Conservation (phyloP, 2,797 vertebrate genomes). For the Pogonophryne albipinna region DNA sequence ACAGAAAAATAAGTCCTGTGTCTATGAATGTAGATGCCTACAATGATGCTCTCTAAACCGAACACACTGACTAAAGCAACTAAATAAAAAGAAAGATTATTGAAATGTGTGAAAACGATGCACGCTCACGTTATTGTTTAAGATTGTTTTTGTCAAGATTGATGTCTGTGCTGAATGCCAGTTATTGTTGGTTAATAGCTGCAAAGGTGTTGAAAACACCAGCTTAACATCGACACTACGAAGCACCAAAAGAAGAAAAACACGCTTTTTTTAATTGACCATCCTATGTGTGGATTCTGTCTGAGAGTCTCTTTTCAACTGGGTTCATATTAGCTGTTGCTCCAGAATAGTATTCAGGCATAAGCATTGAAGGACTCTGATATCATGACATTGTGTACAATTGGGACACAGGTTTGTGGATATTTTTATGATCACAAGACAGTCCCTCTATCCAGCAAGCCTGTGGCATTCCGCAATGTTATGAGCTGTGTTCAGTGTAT, state of each 20-base stretch:
- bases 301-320: neutral
- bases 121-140: neutral
- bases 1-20: neutral
- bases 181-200: neutral
- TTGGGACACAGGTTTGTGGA: neutral
- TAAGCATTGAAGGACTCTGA: neutral
- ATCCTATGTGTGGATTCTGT: neutral
- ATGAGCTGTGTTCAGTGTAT: constrained; percentile 8
- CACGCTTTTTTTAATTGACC: neutral
- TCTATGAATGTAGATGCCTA: neutral
- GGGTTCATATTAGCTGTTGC: neutral
- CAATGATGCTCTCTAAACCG: neutral
- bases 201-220: neutral
- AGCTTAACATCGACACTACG: neutral
- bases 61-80: neutral
- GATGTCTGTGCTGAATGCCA: neutral
- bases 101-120: neutral
- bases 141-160: neutral
- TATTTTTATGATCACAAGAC: constrained; percentile 29
- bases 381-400: neutral
- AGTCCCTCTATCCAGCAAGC: neutral
- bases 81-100: neutral
- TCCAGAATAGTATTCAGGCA: neutral
- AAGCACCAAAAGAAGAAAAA: neutral
- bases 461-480: constrained; percentile 28